These are phyloP conservation scores for Pristionchus mayeri DNA, from an alignment of 2,888 invertebrate species.

Conservation along the genomic window DNA sequence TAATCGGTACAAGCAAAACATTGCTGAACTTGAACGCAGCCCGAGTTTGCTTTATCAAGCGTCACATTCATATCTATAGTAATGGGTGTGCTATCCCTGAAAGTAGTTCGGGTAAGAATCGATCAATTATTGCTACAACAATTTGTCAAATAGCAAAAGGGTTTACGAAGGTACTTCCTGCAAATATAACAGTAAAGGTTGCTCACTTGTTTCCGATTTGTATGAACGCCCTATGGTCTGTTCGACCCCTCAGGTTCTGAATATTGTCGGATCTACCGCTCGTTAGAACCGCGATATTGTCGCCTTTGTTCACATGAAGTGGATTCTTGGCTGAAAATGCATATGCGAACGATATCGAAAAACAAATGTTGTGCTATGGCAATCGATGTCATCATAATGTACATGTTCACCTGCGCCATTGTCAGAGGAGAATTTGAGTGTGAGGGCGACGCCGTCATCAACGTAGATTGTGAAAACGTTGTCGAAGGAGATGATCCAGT, in stretches of 20 bases:
- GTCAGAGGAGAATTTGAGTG: background rate
- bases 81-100: background rate
- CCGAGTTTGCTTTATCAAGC: background rate
- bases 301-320: background rate
- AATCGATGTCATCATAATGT: background rate
- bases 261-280: background rate
- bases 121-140: too few species aligned
- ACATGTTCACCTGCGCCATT: background rate
- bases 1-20: background rate
- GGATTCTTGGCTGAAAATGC: background rate
- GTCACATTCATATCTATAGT: background rate
- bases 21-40: background rate
- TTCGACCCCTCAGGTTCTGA: background rate
- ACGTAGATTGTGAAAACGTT: background rate
- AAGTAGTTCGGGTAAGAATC: background rate
- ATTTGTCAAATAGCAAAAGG: background rate
- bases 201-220: conserved; percentile 13
- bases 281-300: background rate
- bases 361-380: background rate
- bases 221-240: background rate
- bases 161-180: background rate
- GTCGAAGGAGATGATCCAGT: conserved; percentile 29
- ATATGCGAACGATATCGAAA: background rate
- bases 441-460: background rate
- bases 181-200: too few species aligned